Evolutionary conservation across 1,140 invertebrate species (phyloP).

Genomic region (Phymastichus coffea): DNA sequence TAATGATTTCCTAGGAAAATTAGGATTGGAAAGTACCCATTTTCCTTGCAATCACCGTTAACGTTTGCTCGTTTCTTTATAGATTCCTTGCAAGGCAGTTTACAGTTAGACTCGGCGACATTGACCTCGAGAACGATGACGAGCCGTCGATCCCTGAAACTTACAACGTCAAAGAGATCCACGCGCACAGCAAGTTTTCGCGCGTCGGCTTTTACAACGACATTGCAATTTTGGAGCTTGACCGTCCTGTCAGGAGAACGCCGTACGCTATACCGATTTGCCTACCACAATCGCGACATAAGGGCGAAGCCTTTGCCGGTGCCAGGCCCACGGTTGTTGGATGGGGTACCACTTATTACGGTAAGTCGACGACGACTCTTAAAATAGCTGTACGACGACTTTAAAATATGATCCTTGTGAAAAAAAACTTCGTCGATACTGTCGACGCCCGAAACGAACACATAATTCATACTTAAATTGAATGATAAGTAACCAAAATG

Average conservation of each 20-base stretch:
- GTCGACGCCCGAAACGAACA: too few relatives aligned
- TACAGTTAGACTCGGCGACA: constrained; percentile 84
- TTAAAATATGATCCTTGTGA: too few relatives aligned
- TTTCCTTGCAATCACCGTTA: constrained; percentile 64
- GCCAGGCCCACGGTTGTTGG: constrained; percentile 82
- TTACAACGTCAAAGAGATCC: constrained; percentile 73
- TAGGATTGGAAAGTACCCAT: too few relatives aligned
- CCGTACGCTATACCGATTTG: constrained; percentile 89
- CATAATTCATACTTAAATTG: too few relatives aligned
- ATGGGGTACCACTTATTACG: constrained; percentile 88
- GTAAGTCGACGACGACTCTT: too few relatives aligned
- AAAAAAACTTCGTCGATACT: too few relatives aligned
- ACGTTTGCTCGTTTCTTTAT: constrained; percentile 44
- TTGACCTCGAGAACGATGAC: constrained; percentile 78
- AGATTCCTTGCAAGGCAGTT: constrained; percentile 85
- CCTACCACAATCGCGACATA: constrained; percentile 66
- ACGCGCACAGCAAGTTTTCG: constrained; percentile 78
- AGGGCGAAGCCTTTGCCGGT: constrained; percentile 66
- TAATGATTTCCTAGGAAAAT: too few relatives aligned
- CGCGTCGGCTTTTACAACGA: constrained; percentile 90
- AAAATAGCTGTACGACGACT: too few relatives aligned
- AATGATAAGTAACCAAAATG: too few relatives aligned
- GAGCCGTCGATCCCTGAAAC: constrained; percentile 79
- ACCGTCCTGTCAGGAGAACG: constrained; percentile 70
- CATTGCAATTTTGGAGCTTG: constrained; percentile 79